phyloP scores from a whole-genome alignment of 2,888 invertebrate genomes.

The Heliconius ismenius region DNA sequence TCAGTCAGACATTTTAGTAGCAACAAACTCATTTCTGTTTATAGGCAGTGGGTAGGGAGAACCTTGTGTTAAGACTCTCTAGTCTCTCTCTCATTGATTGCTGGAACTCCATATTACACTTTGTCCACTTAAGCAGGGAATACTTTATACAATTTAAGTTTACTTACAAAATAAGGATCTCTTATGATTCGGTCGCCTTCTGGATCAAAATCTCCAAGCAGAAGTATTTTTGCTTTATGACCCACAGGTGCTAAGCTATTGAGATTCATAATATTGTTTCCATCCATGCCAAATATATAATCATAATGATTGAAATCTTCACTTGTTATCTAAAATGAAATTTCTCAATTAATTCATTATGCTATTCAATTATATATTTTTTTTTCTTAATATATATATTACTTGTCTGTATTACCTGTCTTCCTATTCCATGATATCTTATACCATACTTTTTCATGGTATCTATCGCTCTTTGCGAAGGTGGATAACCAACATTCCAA shows the following conservation, averaged over 20 bases:
- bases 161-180: constrained; percentile 42
- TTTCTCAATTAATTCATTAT: not conserved
- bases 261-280: constrained; percentile 34
- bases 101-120: no score
- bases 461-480: constrained; percentile 30
- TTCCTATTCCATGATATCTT: constrained; percentile 37
- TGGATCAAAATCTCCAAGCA: constrained; percentile 39
- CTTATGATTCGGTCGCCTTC: constrained; percentile 40
- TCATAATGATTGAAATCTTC: constrained; percentile 39
- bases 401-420: constrained; percentile 30
- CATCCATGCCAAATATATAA: constrained; percentile 42
- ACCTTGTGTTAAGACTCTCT: no score
- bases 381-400: not conserved
- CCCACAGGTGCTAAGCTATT: constrained; percentile 27
- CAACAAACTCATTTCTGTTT: no score
- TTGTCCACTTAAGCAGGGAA: no score
- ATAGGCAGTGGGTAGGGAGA: no score
- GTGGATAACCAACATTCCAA: constrained; percentile 40
- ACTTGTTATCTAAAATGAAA: constrained; percentile 27
- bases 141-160: not conserved
- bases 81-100: no score
- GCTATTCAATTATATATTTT: no score
- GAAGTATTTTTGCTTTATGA: constrained; percentile 34
- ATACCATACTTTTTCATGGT: constrained; percentile 38
- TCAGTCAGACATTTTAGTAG: no score